These are phyloP conservation scores for Bombus soroeensis DNA, from an alignment of 1,140 invertebrate species.

Conservation along the genomic window DNA sequence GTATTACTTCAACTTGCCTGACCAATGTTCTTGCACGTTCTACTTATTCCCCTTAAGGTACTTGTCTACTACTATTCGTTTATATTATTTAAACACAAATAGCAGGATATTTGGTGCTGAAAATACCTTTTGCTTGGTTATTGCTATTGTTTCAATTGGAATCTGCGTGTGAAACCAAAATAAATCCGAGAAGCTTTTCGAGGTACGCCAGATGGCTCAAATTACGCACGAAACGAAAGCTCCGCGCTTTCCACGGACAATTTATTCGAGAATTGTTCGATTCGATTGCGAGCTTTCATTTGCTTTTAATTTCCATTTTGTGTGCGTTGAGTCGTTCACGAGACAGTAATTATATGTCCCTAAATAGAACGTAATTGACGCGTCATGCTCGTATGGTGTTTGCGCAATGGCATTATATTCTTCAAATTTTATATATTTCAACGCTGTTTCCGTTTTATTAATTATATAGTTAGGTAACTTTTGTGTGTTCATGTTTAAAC, in stretches of 20 bases:
- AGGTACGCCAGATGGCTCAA: neutral
- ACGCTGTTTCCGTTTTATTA: neutral
- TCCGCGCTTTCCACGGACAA: neutral
- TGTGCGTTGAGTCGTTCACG: neutral
- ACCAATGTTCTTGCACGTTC: neutral
- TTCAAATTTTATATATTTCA: neutral
- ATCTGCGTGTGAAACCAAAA: neutral
- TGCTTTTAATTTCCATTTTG: constrained; percentile 44
- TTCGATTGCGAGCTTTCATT: constrained; percentile 39
- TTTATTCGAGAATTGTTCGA: constrained; percentile 32
- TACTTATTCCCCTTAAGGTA: neutral
- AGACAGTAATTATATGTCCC: constrained; percentile 19
- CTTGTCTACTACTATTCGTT: neutral
- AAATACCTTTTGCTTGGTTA: neutral
- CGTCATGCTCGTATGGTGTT: neutral
- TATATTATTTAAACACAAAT: neutral
- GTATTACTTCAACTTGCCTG: neutral
- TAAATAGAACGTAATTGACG: constrained; percentile 5
- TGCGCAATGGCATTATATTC: neutral
- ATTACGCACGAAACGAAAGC: neutral
- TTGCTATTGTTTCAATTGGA: neutral
- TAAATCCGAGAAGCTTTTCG: neutral
- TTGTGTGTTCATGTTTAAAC: neutral
- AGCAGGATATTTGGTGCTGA: neutral
- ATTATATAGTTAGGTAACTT: neutral